Conservation (phyloP, 2,797 vertebrate genomes). For the Arctocebus calabarensis region DNA sequence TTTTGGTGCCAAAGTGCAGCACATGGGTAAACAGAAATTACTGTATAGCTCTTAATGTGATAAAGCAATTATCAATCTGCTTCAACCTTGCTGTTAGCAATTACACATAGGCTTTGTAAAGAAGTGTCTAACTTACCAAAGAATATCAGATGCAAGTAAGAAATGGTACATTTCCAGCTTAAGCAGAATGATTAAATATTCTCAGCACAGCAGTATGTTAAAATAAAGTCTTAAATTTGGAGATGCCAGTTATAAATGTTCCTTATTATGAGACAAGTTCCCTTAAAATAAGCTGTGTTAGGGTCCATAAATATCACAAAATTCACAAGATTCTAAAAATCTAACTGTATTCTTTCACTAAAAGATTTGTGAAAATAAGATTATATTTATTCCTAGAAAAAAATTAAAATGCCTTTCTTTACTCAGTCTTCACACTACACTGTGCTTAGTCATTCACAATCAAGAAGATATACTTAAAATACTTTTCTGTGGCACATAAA, state of each 20-base stretch:
- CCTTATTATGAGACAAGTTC: slow-evolving; percentile 76
- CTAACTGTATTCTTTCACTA: slow-evolving; percentile 67
- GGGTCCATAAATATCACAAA: slow-evolving; percentile 75
- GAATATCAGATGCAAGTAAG: slow-evolving; percentile 42
- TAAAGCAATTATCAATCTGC: slow-evolving; percentile 21
- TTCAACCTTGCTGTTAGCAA: slow-evolving; percentile 30
- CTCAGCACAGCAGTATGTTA: slow-evolving; percentile 77
- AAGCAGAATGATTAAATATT: slow-evolving; percentile 77
- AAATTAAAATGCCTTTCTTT: slow-evolving; percentile 70
- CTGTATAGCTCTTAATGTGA: neutral
- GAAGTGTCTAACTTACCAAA: slow-evolving; percentile 25
- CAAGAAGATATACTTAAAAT: slow-evolving; percentile 60
- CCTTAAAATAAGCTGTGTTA: slow-evolving; percentile 75
- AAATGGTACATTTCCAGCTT: slow-evolving; percentile 70
- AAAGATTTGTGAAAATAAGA: slow-evolving; percentile 72
- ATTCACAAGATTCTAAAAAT: slow-evolving; percentile 78
- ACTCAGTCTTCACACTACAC: slow-evolving; percentile 52
- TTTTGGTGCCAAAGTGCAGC: neutral
- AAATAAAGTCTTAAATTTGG: slow-evolving; percentile 82
- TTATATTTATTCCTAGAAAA: slow-evolving; percentile 77
- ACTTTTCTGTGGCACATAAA: slow-evolving; percentile 17
- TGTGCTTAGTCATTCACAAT: slow-evolving; percentile 71
- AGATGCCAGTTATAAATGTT: slow-evolving; percentile 79
- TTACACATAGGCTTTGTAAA: neutral
- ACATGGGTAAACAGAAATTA: slow-evolving; percentile 12